Conservation (phyloP, 2,797 vertebrate genomes). For the Hozukius guyotensis region DNA sequence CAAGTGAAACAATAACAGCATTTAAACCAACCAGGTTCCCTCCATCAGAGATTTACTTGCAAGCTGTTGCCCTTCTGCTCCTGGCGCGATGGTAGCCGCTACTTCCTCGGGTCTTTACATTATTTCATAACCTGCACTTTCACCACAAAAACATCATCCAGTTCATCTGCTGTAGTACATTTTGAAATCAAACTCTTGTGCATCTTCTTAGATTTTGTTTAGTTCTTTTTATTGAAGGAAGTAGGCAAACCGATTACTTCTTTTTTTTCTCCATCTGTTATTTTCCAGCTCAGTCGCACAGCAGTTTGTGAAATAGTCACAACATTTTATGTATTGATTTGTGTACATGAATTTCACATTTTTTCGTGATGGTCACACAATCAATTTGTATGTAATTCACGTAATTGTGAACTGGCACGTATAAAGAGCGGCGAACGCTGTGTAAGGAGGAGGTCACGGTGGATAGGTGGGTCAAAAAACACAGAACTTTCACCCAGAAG, state of each 20-base stretch:
- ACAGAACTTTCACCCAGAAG: too few species aligned
- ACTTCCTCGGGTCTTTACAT: slow-evolving; percentile 39
- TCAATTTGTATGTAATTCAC: too few species aligned
- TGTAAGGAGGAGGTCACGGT: too few species aligned
- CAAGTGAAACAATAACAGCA: slow-evolving; percentile 88
- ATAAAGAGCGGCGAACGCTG: too few species aligned
- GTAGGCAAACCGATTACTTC: not conserved
- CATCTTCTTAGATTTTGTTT: not conserved
- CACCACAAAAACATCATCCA: not conserved
- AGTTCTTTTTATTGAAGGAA: not conserved
- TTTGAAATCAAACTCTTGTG: not conserved
- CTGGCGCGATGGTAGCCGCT: slow-evolving; percentile 30
- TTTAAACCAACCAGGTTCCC: slow-evolving; percentile 89
- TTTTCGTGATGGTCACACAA: too few species aligned
- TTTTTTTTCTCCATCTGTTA: slow-evolving; percentile 44
- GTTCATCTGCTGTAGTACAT: not conserved
- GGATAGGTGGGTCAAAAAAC: too few species aligned
- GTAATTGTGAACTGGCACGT: too few species aligned
- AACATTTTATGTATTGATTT: too few species aligned
- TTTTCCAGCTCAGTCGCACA: slow-evolving; percentile 35
- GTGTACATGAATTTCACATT: too few species aligned
- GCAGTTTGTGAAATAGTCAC: too few species aligned
- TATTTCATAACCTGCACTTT: slow-evolving; percentile 20
- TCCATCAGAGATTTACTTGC: slow-evolving; percentile 85
- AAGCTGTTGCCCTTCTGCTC: slow-evolving; percentile 89